phyloP scores from a whole-genome alignment of 2,113 vertebrate genomes.

The Phalacrocorax brasilianus region DNA sequence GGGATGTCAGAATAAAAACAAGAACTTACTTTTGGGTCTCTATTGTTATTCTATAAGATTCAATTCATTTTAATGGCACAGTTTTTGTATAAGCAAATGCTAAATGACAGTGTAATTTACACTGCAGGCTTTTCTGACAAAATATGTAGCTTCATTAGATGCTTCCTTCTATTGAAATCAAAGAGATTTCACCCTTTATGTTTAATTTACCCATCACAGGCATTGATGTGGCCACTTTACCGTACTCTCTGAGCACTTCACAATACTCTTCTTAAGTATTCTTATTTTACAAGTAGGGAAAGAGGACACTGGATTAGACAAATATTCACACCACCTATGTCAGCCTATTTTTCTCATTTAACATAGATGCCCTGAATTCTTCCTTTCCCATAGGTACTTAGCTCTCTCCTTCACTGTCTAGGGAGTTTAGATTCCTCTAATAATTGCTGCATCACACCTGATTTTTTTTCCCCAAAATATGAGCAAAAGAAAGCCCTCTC shows the following conservation, averaged over 20 bases:
- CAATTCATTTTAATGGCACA: not conserved
- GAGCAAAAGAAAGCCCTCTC: not conserved
- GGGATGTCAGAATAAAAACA: not conserved
- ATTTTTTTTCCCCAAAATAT: not conserved
- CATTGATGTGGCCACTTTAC: not conserved
- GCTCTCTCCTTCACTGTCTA: not conserved
- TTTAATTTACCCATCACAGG: not conserved
- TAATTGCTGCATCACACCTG: not conserved
- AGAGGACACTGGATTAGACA: not conserved
- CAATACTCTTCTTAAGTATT: not conserved
- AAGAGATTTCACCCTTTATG: not conserved
- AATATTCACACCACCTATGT: not conserved
- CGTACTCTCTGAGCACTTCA: not conserved
- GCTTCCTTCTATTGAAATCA: not conserved
- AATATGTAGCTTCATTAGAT: not conserved
- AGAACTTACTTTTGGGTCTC: not conserved
- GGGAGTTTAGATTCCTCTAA: not conserved
- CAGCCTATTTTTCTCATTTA: not conserved
- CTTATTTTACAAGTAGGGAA: not conserved
- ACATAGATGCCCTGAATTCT: not conserved
- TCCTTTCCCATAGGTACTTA: not conserved
- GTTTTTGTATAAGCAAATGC: not conserved
- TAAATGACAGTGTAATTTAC: constrained; percentile 34
- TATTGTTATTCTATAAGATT: not conserved
- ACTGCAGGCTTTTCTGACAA: constrained; percentile 7